Evolutionary conservation across 2,113 vertebrate genomes (phyloP).

Genomic region (Murina feae): DNA sequence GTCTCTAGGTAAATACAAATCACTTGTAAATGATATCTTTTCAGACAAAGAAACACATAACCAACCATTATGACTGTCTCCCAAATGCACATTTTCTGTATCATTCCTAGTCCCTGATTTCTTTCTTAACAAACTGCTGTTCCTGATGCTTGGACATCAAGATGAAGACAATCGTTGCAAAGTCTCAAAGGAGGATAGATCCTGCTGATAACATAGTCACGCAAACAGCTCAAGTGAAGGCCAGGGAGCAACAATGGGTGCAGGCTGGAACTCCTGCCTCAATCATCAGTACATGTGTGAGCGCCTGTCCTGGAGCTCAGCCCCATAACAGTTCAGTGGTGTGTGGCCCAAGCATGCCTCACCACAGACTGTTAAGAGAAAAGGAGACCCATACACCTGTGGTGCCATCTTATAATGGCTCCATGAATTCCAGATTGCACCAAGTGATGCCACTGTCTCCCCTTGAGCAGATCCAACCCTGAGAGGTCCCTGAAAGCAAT

Average conservation of each 20-base stretch:
- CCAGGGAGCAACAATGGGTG: background rate
- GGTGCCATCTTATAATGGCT: background rate
- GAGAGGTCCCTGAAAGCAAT: background rate
- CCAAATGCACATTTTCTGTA: slow-evolving; percentile 11
- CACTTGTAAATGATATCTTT: slow-evolving; percentile 18
- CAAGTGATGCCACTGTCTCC: background rate
- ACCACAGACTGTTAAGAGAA: background rate
- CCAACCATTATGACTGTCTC: slow-evolving; percentile 3
- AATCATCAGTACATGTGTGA: background rate
- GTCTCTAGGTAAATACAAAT: slow-evolving; percentile 26
- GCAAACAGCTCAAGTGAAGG: background rate
- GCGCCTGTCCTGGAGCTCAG: background rate
- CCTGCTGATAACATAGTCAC: background rate
- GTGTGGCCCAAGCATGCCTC: background rate
- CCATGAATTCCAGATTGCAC: background rate
- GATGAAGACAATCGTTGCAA: background rate
- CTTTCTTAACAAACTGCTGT: background rate
- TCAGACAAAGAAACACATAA: background rate
- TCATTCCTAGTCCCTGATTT: background rate
- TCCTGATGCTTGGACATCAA: background rate
- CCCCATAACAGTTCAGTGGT: background rate
- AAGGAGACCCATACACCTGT: background rate
- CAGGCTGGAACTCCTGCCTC: background rate
- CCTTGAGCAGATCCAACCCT: background rate
- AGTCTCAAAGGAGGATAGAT: background rate